Percentiles rank a stretch among this genome's conserved stretches.
These are phyloP conservation scores for Brachionichthys hirsutus DNA, from an alignment of 2,113 vertebrate species.

Conservation along the genomic window DNA sequence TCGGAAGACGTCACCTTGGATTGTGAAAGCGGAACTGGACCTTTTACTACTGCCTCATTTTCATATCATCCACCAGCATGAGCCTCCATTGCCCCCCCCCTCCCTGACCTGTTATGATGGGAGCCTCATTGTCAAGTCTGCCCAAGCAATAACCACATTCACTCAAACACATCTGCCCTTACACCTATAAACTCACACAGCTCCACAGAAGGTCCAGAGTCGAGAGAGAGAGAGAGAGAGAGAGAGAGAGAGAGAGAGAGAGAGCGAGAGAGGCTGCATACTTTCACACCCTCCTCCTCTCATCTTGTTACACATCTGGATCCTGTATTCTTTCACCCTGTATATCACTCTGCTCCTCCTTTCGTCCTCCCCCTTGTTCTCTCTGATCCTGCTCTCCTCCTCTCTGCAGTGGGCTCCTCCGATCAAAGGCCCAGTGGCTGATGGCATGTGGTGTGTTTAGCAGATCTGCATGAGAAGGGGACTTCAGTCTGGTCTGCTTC, in stretches of 20 bases:
- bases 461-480: slow-evolving; percentile 37
- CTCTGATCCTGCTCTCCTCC: slow-evolving; percentile 64
- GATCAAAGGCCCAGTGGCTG: slow-evolving; percentile 65
- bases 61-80: neutral
- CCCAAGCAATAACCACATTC: neutral
- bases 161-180: slow-evolving; percentile 2
- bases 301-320: slow-evolving; percentile 70
- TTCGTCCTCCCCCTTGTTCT: slow-evolving; percentile 43
- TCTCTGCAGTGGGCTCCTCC: slow-evolving; percentile 55
- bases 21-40: too few species aligned
- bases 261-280: slow-evolving; percentile 56
- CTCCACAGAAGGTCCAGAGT: slow-evolving; percentile 40
- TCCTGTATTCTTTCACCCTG: slow-evolving; percentile 65
- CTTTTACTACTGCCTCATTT: too few species aligned
- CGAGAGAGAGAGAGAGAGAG: slow-evolving; percentile 34
- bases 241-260: slow-evolving; percentile 32
- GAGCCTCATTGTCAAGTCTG: neutral
- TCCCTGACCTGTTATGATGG: neutral
- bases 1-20: neutral
- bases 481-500: slow-evolving; percentile 12
- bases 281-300: slow-evolving; percentile 71
- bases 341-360: slow-evolving; percentile 63
- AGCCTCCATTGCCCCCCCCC: neutral
- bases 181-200: slow-evolving; percentile 12
- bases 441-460: slow-evolving; percentile 63